A percentile compares a stretch with the other conserved stretches of the same genome.
These are phyloP conservation scores for Cartodere bifasciata DNA, from an alignment of 2,888 invertebrate species.

Conservation along the genomic window DNA sequence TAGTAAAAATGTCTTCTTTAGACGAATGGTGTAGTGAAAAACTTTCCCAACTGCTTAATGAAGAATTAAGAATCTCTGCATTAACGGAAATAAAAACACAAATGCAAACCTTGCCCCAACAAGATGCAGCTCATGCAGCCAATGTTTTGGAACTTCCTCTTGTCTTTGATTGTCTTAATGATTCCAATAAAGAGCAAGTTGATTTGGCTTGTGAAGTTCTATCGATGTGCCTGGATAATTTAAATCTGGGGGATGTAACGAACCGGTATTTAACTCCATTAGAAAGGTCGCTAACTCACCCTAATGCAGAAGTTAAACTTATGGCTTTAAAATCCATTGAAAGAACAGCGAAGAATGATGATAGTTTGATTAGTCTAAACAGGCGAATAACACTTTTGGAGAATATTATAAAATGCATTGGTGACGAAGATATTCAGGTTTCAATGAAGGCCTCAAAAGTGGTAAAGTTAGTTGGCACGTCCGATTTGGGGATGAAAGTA, in stretches of 20 bases:
- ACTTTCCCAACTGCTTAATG: conserved; percentile 33
- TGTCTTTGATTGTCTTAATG: conserved; percentile 52
- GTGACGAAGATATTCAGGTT: conserved; percentile 45
- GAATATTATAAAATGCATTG: conserved; percentile 43
- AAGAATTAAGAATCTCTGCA: conserved; percentile 34
- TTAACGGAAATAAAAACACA: conserved; percentile 36
- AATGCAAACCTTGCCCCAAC: conserved; percentile 30
- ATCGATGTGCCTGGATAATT: conserved; percentile 47
- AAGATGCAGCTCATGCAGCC: conserved; percentile 33
- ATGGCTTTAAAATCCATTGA: conserved; percentile 51
- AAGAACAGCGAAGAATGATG: conserved; percentile 24
- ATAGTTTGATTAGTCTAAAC: conserved; percentile 24
- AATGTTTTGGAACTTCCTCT: conserved; percentile 41
- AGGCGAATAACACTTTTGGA: conserved; percentile 35
- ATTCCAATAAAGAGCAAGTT: conserved; percentile 44
- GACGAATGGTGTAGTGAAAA: conserved; percentile 40
- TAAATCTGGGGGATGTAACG: conserved; percentile 47
- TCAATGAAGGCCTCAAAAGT: conserved; percentile 46
- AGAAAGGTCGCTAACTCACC: conserved; percentile 50
- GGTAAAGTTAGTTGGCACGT: conserved; percentile 37
- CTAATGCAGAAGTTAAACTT: conserved; percentile 46
- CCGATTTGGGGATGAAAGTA: conserved; percentile 34
- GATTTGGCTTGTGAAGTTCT: conserved; percentile 53
- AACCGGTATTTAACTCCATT: conserved; percentile 45
- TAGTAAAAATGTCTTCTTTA: conserved; percentile 28